Conservation (phyloP, 2,797 vertebrate species). For the Parauchenoglanis ngamensis region DNA sequence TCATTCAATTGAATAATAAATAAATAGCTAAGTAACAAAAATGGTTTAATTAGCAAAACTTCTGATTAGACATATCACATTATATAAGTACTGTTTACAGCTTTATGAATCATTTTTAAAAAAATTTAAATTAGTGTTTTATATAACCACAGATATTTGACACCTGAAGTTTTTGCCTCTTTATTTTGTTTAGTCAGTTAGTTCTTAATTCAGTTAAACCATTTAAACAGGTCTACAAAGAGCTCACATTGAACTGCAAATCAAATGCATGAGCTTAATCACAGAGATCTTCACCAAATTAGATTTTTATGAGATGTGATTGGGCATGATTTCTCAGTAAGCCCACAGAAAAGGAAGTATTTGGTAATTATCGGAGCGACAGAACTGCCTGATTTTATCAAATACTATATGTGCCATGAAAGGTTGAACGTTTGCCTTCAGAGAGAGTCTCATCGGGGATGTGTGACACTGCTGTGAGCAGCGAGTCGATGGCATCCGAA, state of each 20-base stretch:
- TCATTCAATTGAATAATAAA: neutral
- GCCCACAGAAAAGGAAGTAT: slow-evolving; percentile 7
- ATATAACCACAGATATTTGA: neutral
- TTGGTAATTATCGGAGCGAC: slow-evolving; percentile 11
- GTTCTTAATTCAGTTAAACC: neutral
- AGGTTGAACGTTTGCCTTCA: slow-evolving; percentile 57
- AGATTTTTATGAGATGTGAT: slow-evolving; percentile 31
- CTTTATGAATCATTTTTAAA: neutral
- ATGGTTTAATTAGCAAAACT: neutral
- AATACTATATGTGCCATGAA: slow-evolving; percentile 65
- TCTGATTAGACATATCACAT: neutral
- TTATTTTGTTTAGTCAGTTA: neutral
- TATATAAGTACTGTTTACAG: neutral
- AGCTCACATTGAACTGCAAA: neutral
- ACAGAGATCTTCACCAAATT: slow-evolving; percentile 11
- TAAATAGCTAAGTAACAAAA: neutral
- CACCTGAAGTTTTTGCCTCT: neutral
- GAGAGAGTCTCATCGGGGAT: slow-evolving; percentile 44
- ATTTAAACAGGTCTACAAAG: neutral
- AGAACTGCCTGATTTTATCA: slow-evolving; percentile 38
- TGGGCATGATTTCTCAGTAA: slow-evolving; percentile 30
- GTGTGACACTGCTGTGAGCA: slow-evolving; percentile 68
- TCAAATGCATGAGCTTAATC: slow-evolving; percentile 8
- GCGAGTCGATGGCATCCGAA: slow-evolving; percentile 73
- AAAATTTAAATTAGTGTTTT: neutral